phyloP scores from a whole-genome alignment of 2,113 vertebrate species.

The Zingel zingel region DNA sequence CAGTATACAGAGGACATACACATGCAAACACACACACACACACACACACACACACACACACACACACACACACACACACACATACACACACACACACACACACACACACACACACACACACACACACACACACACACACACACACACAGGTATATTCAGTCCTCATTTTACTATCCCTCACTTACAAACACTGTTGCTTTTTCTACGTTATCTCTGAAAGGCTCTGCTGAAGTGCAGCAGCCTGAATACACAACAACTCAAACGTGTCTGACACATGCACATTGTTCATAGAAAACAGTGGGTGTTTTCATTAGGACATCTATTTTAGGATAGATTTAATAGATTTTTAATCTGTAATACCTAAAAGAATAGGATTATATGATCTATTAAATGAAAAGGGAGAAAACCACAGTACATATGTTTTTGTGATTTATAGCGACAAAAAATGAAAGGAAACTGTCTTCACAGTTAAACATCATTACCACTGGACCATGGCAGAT shows the following conservation, averaged over 20 bases:
- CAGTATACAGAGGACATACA: constrained; percentile 23
- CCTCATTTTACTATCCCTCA: not conserved
- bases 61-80: not conserved
- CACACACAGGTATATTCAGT: not conserved
- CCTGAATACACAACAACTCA: constrained; percentile 7
- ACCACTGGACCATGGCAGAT: constrained; percentile 3
- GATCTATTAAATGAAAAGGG: not conserved
- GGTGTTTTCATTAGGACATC: constrained; percentile 17
- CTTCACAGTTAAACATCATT: constrained; percentile 12
- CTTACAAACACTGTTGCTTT: not conserved
- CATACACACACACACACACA: not conserved
- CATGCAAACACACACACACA: not conserved
- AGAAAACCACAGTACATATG: constrained; percentile 4
- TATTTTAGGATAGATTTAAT: constrained; percentile 19
- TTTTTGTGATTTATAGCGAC: constrained; percentile 24
- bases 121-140: not conserved
- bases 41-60: not conserved
- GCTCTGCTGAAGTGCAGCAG: constrained; percentile 13
- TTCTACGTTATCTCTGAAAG: constrained; percentile 7
- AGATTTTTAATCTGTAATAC: constrained; percentile 12
- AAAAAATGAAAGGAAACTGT: constrained; percentile 25
- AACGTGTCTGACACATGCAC: constrained; percentile 16
- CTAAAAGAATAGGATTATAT: not conserved
- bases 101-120: not conserved
- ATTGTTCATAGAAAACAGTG: constrained; percentile 10